Evolutionary conservation across 2,888 invertebrate genomes (phyloP).

Genomic region (Acleris emargana): DNA sequence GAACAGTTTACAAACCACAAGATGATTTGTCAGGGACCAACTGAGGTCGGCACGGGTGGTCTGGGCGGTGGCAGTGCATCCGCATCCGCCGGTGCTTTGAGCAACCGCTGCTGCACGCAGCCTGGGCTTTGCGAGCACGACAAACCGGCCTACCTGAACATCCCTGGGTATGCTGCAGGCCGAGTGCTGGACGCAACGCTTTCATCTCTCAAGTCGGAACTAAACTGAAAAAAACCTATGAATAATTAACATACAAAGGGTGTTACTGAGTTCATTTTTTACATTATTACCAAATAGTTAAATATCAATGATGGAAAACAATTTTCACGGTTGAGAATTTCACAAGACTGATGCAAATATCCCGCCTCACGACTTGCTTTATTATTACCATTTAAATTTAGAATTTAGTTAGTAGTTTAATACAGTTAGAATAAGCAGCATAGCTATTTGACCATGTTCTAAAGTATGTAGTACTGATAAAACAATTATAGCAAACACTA

Average conservation of each 20-base stretch:
- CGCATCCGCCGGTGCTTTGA: conserved; percentile 45
- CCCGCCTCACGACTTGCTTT: conserved; percentile 84
- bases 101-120: conserved; percentile 75
- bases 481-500: conserved; percentile 8
- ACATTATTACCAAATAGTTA: conserved; percentile 80
- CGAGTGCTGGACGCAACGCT: conserved; percentile 77
- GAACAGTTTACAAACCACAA: conserved; percentile 81
- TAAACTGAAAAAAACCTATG: conserved; percentile 65
- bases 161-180: conserved; percentile 77
- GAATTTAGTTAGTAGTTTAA: conserved; percentile 73
- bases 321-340: conserved; percentile 81
- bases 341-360: conserved; percentile 84
- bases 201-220: conserved; percentile 76
- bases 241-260: conserved; percentile 24
- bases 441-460: conserved; percentile 65
- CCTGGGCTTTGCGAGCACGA: conserved; percentile 81
- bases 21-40: conserved; percentile 71
- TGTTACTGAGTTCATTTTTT: conserved; percentile 64
- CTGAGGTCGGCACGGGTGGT: conserved; percentile 58
- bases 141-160: conserved; percentile 79
- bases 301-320: conserved; percentile 65
- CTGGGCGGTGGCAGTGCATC: conserved; percentile 46
- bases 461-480: conserved; percentile 32
- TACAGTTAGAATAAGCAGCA: conserved; percentile 62
- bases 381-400: conserved; percentile 82